phyloP scores from a whole-genome alignment of 2,113 vertebrate genomes.

The Callopanchax toddi region DNA sequence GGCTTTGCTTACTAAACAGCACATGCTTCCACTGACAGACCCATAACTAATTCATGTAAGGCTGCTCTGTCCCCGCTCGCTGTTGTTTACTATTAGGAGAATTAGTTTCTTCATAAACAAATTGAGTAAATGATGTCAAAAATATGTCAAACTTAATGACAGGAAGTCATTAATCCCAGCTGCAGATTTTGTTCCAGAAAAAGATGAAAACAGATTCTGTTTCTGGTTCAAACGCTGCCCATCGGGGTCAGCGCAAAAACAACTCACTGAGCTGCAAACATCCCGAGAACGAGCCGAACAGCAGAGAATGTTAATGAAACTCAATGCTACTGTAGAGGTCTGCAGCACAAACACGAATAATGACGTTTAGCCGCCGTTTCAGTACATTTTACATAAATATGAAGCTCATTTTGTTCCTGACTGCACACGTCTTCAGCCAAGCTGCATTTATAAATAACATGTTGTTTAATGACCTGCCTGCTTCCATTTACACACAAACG shows the following conservation, averaged over 20 bases:
- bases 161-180: not conserved
- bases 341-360: not conserved
- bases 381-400: not conserved
- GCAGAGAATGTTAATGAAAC: not conserved
- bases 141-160: not conserved
- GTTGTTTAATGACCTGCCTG: not conserved
- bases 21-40: constrained; percentile 7
- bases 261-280: not conserved
- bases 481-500: no score
- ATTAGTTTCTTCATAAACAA: constrained; percentile 1
- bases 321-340: not conserved
- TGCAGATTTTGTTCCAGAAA: constrained; percentile 11
- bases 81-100: constrained; percentile 20
- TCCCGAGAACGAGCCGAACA: not conserved
- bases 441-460: not conserved
- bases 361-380: not conserved
- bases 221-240: constrained; percentile 4
- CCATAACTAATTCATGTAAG: constrained; percentile 33
- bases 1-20: constrained; percentile 43
- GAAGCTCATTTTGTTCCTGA: not conserved
- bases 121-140: constrained; percentile 23
- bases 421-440: not conserved
- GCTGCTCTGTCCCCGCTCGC: constrained; percentile 9
- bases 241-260: not conserved
- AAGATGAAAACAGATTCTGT: constrained; percentile 7